phyloP scores from a whole-genome alignment of 2,888 invertebrate species.

The Venustoraphidia nigricollis region DNA sequence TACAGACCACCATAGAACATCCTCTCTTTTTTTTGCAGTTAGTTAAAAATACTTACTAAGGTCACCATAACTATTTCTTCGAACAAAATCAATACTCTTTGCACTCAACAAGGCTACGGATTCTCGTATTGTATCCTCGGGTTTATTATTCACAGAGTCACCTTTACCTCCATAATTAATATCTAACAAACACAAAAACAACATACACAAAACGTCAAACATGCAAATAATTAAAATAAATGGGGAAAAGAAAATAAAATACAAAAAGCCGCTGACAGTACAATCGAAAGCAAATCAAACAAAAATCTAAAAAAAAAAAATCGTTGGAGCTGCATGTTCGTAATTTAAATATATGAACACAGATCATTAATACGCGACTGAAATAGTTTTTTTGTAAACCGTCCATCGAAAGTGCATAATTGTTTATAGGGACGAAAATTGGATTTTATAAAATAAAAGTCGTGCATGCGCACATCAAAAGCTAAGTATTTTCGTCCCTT shows the following conservation, averaged over 20 bases:
- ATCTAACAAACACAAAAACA: background rate
- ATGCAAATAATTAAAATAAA: background rate
- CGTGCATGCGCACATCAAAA: no score
- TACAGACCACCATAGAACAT: no score
- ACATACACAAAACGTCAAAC: background rate
- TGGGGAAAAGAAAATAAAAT: background rate
- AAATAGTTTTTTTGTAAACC: no score
- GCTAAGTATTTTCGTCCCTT: no score
- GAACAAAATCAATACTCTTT: constrained; percentile 48
- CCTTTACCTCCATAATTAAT: constrained; percentile 3
- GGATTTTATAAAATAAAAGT: no score
- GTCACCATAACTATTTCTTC: constrained; percentile 61
- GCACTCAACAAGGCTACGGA: constrained; percentile 31
- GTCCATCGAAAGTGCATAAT: no score
- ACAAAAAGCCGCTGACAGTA: background rate
- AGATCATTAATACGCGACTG: no score
- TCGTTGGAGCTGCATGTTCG: no score
- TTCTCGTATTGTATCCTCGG: constrained; percentile 26
- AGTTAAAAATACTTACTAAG: constrained; percentile 42
- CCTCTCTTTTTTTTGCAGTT: no score
- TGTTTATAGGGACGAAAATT: no score
- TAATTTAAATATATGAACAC: no score
- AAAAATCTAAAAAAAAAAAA: background rate
- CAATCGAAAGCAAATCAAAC: background rate
- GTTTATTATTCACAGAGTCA: constrained; percentile 14